Conservation (phyloP, 2,797 vertebrate species). For the Alauda arvensis region DNA sequence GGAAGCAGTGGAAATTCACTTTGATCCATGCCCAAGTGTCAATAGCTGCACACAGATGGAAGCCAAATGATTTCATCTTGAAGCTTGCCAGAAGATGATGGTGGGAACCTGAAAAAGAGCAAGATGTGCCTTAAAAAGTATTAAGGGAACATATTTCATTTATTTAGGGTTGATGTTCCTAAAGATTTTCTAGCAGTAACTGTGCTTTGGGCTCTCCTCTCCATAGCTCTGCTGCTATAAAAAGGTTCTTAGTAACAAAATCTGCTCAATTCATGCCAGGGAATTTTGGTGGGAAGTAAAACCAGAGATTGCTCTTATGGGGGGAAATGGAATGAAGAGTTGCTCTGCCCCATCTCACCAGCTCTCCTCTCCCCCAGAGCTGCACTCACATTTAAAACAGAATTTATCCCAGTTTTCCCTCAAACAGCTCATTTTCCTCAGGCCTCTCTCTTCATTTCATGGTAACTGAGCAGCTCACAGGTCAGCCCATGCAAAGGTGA, state of each 20-base stretch:
- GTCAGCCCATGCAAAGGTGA: background rate
- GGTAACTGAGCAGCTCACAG: background rate
- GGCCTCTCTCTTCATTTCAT: background rate
- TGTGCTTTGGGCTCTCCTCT: background rate
- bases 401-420: background rate
- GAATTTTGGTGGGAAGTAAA: background rate
- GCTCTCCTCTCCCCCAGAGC: background rate
- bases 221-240: background rate
- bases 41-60: background rate
- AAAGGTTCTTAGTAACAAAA: background rate
- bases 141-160: background rate
- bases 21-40: background rate
- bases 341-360: background rate
- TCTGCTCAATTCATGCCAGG: background rate
- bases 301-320: background rate
- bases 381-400: background rate
- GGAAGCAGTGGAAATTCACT: background rate
- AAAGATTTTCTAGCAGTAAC: background rate
- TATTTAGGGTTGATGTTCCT: background rate
- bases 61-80: background rate
- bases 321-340: background rate
- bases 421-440: background rate
- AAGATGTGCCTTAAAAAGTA: background rate
- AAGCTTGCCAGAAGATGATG: background rate
- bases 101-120: background rate